Conservation (phyloP, 92 coral and sea anemone genomes). For the Pocillopora grandis region DNA sequence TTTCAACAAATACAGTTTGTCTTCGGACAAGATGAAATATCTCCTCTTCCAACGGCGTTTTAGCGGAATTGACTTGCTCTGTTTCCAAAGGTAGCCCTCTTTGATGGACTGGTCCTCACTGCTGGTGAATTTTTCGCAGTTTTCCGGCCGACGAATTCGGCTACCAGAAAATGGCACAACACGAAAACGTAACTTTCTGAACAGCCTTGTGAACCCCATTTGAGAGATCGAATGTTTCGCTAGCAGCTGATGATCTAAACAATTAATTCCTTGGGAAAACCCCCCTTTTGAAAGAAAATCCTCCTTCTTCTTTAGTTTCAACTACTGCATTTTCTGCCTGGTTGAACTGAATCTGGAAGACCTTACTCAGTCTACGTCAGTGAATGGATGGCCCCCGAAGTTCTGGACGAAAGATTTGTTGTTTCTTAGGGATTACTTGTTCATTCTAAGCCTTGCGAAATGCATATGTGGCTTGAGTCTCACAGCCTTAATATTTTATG, state of each 20-base stretch:
- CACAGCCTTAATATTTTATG: constrained; percentile 40
- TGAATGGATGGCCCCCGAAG: neutral
- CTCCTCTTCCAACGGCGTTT: constrained; percentile 72
- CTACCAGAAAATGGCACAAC: constrained; percentile 26
- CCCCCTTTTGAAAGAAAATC: neutral
- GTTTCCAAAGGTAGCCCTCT: constrained; percentile 82
- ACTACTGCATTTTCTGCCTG: constrained; percentile 29
- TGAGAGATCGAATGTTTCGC: constrained; percentile 9
- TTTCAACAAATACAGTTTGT: constrained; percentile 66
- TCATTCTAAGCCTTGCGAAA: constrained; percentile 26
- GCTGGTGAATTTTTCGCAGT: constrained; percentile 33
- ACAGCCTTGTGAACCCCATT: constrained; percentile 59
- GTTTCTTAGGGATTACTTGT: constrained; percentile 2
- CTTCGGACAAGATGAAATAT: constrained; percentile 73
- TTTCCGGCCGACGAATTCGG: constrained; percentile 50
- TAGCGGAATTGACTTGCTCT: constrained; percentile 31
- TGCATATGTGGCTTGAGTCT: constrained; percentile 26
- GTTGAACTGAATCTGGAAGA: neutral
- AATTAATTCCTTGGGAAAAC: neutral
- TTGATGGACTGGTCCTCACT: constrained; percentile 48
- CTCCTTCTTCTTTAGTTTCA: neutral
- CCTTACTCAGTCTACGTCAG: neutral
- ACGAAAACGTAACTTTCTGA: constrained; percentile 58
- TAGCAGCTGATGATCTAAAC: neutral
- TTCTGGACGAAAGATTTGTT: constrained; percentile 2